Base-by-base conservation (phyloP, 2,888 invertebrate species). In the Alsophila aescularia region DNA sequence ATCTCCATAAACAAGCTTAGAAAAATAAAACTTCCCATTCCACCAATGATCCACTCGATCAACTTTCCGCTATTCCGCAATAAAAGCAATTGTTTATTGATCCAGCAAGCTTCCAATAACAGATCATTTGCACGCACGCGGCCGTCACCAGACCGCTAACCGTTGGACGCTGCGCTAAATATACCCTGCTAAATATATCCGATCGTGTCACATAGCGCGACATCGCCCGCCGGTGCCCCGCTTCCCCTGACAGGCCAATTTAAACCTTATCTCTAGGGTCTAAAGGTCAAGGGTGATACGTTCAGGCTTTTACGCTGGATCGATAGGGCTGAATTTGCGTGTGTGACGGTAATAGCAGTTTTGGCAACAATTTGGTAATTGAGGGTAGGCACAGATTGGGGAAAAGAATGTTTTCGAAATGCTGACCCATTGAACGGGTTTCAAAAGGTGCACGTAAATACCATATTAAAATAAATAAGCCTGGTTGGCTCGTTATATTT, bases 201-300 rank as follows among this genome's bases (percentile, higher is more conserved):
- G 71, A 70, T 75, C 76, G 77, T 88, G 90, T 87, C 87, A 85
- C 87, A 81, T 77, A 77, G 74, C 72, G 82, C 83, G 87, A 87
- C 87, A 85, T 83, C 84, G 77, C 70, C 69, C 84, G 77, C 70
- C 69, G 52, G 36, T 64, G 65, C 69, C 70, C 69, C 69, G 71
- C 72, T 67, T 59, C 67, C 58, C 58, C 66, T 62, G 64, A 60
- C 55, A 52, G 32, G 66, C 69, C 59, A 79, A 66, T 72, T 66
- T 70, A 60, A 64, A 69, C 75, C 67, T 67, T 79, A 75, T 55
- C 52, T 67, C 65, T 27, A 41, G 37, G 5, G 39, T 34, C 35
- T 8, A 57, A 47, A 57, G 39, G 56, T 52, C 58, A 61, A 53
- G 53, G 51, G 40, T 24, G 24, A 39, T 9, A n/a, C 13, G 55